Evolutionary conservation across 1,140 invertebrate species (phyloP).

Genomic region (Musca domestica): DNA sequence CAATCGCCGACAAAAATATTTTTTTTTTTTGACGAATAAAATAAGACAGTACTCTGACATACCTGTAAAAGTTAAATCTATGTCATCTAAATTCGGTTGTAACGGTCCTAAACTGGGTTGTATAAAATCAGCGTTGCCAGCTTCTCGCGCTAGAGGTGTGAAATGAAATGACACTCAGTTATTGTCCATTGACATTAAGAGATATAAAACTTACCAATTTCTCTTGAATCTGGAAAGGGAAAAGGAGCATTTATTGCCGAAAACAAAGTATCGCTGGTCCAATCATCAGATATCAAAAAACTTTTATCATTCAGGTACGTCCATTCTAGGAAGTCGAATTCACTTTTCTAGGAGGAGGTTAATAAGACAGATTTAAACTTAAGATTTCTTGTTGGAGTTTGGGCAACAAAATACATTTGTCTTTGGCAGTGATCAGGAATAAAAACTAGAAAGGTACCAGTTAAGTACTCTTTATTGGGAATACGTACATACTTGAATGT

Average conservation of each 20-base stretch:
- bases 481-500: too few species aligned
- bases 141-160: slow-evolving; percentile 60
- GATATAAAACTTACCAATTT: slow-evolving; percentile 73
- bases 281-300: slow-evolving; percentile 68
- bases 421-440: neutral
- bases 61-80: slow-evolving; percentile 83
- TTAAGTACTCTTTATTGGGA: too few species aligned
- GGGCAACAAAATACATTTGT: too few species aligned
- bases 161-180: neutral
- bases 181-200: neutral
- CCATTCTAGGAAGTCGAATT: slow-evolving; percentile 77
- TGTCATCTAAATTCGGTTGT: slow-evolving; percentile 96
- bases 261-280: slow-evolving; percentile 80
- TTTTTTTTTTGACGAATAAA: slow-evolving; percentile 5
- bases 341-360: slow-evolving; percentile 63
- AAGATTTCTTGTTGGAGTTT: too few species aligned
- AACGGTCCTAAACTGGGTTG: slow-evolving; percentile 95
- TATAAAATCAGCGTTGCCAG: slow-evolving; percentile 89
- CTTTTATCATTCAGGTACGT: slow-evolving; percentile 71
- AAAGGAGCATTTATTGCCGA: slow-evolving; percentile 88
- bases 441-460: neutral
- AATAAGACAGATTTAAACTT: too few species aligned
- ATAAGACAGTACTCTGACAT: neutral
- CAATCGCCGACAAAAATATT: too few species aligned
- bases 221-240: slow-evolving; percentile 93